These are phyloP conservation scores for Florisuga fusca DNA, from an alignment of 2,797 vertebrate genomes.

Conservation along the genomic window DNA sequence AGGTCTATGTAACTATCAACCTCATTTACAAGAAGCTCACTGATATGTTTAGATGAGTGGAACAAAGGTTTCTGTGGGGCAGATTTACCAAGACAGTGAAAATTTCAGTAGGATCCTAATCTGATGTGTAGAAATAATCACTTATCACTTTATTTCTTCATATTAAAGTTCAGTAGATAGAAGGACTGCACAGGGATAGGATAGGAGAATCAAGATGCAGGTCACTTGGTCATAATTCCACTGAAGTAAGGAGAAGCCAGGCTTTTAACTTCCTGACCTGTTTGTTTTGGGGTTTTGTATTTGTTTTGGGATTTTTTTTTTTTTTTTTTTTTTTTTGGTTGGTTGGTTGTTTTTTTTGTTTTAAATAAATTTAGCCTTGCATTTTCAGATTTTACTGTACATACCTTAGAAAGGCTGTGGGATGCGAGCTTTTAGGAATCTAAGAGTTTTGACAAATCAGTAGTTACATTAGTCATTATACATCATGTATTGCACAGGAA, in stretches of 20 bases:
- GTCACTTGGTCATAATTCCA: neutral
- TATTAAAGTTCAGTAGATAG: neutral
- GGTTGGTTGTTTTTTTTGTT: too few species aligned
- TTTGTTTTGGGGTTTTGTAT: neutral
- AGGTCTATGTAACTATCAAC: neutral
- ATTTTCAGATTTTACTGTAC: neutral
- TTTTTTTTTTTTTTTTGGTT: too few species aligned
- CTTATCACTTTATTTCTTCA: neutral
- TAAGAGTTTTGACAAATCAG: neutral
- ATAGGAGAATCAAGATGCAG: neutral
- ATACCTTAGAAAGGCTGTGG: neutral
- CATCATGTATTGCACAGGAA: neutral
- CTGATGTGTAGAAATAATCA: neutral
- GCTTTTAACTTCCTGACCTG: neutral
- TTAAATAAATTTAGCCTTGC: neutral
- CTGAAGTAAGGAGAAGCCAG: neutral
- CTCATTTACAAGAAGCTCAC: neutral
- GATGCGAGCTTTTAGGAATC: neutral
- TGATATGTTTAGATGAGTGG: neutral
- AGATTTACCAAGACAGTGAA: neutral
- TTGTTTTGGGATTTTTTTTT: too few species aligned
- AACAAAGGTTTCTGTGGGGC: neutral
- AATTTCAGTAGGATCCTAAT: neutral
- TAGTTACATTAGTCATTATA: neutral
- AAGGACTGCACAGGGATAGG: neutral